phyloP scores from a whole-genome alignment of 2,888 invertebrate genomes.

The Ophioninae sp. region DNA sequence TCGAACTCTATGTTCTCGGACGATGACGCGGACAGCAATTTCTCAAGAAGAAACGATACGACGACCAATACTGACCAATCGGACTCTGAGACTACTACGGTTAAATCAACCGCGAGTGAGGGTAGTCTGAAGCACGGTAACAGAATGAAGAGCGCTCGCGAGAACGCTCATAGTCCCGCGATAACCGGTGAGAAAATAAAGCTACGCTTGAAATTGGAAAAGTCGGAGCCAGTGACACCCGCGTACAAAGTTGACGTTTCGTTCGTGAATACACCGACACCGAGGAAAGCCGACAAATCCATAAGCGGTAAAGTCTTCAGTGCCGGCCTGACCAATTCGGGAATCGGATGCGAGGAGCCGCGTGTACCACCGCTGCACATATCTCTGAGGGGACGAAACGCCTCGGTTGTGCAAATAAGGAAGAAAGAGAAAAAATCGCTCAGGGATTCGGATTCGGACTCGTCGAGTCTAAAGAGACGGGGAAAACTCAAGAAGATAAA shows the following conservation, averaged over 20 bases:
- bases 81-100: constrained; percentile 83
- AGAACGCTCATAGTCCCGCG: constrained; percentile 77
- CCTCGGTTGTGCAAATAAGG: constrained; percentile 91
- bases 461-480: constrained; percentile 77
- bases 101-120: constrained; percentile 84
- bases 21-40: constrained; percentile 84
- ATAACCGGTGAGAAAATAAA: constrained; percentile 89
- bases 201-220: constrained; percentile 90
- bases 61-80: constrained; percentile 83
- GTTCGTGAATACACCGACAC: constrained; percentile 84
- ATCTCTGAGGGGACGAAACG: constrained; percentile 90
- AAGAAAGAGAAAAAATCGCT: constrained; percentile 86
- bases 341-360: constrained; percentile 84
- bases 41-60: constrained; percentile 82
- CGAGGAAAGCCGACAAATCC: constrained; percentile 81
- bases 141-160: constrained; percentile 77
- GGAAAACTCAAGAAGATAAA: constrained; percentile 83
- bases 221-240: constrained; percentile 89
- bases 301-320: constrained; percentile 81
- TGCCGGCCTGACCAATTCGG: constrained; percentile 75
- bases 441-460: constrained; percentile 80
- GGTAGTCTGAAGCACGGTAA: constrained; percentile 81
- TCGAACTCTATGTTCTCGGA: constrained; percentile 84
- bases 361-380: constrained; percentile 95
- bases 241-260: constrained; percentile 92